Conservation (phyloP, 2,888 invertebrate genomes). For the Drosophila monieri region DNA sequence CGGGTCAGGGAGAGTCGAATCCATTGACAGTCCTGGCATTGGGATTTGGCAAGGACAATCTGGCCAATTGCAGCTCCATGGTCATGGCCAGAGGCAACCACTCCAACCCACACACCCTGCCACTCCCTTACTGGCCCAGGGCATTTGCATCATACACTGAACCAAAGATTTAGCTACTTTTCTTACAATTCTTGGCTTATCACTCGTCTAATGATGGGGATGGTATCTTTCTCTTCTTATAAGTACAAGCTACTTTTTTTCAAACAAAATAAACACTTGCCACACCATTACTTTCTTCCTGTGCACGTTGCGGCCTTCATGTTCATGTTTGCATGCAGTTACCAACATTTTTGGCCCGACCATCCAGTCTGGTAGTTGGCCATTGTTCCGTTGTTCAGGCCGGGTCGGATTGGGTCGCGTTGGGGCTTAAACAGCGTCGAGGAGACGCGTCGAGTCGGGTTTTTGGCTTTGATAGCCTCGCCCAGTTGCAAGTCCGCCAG, state of each 20-base stretch:
- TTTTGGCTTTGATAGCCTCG: conserved; percentile 39
- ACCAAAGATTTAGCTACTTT: neutral
- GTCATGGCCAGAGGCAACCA: conserved; percentile 39
- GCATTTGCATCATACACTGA: conserved; percentile 30
- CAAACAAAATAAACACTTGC: no score
- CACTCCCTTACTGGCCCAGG: conserved; percentile 13
- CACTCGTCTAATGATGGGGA: no score
- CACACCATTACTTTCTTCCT: neutral
- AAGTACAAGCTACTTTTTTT: no score
- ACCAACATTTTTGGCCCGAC: conserved; percentile 59
- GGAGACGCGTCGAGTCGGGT: conserved; percentile 24
- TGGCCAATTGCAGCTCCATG: conserved; percentile 19
- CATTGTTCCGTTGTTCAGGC: conserved; percentile 34
- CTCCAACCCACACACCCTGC: conserved; percentile 4
- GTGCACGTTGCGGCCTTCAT: conserved; percentile 57
- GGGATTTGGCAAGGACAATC: conserved; percentile 61
- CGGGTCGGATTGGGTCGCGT: conserved; percentile 35
- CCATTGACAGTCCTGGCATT: conserved; percentile 30
- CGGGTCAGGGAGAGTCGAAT: conserved; percentile 24
- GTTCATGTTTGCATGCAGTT: conserved; percentile 68
- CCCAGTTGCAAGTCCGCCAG: conserved; percentile 6
- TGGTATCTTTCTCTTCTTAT: no score
- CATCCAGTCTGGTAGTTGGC: conserved; percentile 30
- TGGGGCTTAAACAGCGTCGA: conserved; percentile 2
- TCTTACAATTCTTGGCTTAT: no score